Evolutionary conservation across 1,140 invertebrate genomes (phyloP), one percentile per base, ranked within the genome.

Genomic region (Microplitis mediator): DNA sequence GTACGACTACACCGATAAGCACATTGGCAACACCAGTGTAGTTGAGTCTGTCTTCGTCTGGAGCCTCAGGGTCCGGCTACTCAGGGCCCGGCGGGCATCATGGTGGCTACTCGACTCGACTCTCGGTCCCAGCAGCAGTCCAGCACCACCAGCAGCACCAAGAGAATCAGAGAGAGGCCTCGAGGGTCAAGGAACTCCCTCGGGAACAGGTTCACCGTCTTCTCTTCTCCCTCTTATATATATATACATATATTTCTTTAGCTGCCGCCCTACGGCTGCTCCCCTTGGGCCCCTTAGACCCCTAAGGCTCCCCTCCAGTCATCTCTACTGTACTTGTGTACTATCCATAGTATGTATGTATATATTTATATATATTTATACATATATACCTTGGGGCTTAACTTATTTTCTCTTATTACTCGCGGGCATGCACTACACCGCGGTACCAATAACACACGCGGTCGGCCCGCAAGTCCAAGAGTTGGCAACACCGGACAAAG

Each of bases 151-250:
- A 39, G 11, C 63, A 50, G 56, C 64, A 63, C 52, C 35, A 61
- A 31, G 67, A 67, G 61, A 54, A 61, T 61, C n/a, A 8, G 71
- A 73, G 72, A 76, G 76, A 72, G 73, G 66, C 78, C 79, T 77
- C 77, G 79, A 82, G 83, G 85, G 85, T 87, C 85, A 86, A 87
- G 84, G 85, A 86, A 86, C 85, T 87, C 85, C 85, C 85, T 85
- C 84, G 84, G 85, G 85, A 87, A 87, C 85, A 87, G 85, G 85
- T 87, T 87, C 84, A 86, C 81, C 83, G 84, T 83, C 79, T 78
- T 79, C 78, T 69, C 34, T 50, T 67, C 35, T 63, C 72, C 72
- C 51, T 14, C 56, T 64, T 32, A 9, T 39, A 61, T 63, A 54
- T 35, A 32, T 69, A 36, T 70, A 67, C 68, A 62, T 69, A 50